phyloP scores from a whole-genome alignment of 2,113 vertebrate genomes.

The Hippocampus barbouri region DNA sequence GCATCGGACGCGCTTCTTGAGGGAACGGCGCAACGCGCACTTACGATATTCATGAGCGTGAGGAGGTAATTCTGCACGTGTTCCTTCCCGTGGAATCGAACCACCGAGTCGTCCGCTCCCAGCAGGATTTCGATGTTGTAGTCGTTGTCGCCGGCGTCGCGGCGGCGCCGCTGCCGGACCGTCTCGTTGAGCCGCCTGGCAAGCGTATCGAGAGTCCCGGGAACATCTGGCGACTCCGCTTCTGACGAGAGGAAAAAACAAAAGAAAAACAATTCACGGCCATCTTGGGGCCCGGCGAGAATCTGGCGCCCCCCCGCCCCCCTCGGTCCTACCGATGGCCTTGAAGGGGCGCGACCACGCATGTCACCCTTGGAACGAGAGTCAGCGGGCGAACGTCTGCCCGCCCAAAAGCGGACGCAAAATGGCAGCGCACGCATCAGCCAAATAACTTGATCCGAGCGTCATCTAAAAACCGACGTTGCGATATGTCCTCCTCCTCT shows the following conservation, averaged over 20 bases:
- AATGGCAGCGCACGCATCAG: too few species aligned
- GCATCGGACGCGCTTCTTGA: background rate
- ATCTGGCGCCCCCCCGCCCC: too few species aligned
- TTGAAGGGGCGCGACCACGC: too few species aligned
- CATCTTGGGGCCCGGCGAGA: too few species aligned
- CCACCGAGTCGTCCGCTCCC: conserved; percentile 94
- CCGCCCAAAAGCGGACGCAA: too few species aligned
- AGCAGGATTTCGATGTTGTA: conserved; percentile 97
- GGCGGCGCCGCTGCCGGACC: conserved; percentile 70
- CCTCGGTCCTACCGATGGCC: too few species aligned
- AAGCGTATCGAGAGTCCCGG: conserved; percentile 63
- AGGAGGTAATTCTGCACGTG: conserved; percentile 99
- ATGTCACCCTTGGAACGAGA: too few species aligned
- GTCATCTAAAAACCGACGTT: too few species aligned
- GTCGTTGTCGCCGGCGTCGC: conserved; percentile 79
- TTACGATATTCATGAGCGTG: conserved; percentile 98
- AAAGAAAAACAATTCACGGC: background rate
- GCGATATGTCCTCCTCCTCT: too few species aligned
- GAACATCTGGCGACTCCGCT: conserved; percentile 59
- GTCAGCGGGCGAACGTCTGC: too few species aligned
- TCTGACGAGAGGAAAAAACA: conserved; percentile 54
- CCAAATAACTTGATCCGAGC: too few species aligned
- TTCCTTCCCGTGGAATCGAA: conserved; percentile 96
- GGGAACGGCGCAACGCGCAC: conserved; percentile 40
- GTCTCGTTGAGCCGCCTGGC: conserved; percentile 78